These are phyloP conservation scores for Halichoeres trimaculatus DNA, from an alignment of 2,113 vertebrate genomes.

Conservation along the genomic window DNA sequence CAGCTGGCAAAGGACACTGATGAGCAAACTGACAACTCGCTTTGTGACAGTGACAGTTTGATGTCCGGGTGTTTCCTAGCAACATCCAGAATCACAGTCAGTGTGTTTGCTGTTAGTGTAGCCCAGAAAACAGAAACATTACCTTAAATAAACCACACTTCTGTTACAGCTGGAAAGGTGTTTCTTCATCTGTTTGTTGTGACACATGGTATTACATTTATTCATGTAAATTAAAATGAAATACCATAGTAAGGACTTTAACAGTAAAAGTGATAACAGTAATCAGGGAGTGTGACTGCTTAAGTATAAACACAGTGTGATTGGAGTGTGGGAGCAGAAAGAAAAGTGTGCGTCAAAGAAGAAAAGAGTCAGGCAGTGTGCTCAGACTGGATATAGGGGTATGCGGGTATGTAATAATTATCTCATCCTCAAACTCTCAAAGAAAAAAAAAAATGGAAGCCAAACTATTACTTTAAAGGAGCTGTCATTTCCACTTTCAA, in stretches of 20 bases:
- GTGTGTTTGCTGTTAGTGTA: conserved; percentile 3
- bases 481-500: conserved; percentile 13
- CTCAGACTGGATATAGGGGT: too few species aligned
- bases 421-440: too few species aligned
- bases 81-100: conserved; percentile 39
- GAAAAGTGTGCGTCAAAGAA: too few species aligned
- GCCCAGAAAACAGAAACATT: background rate
- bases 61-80: conserved; percentile 53
- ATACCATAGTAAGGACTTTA: too few species aligned
- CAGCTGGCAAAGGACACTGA: conserved; percentile 21
- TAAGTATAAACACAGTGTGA: too few species aligned
- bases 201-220: too few species aligned
- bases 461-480: background rate
- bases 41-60: conserved; percentile 33
- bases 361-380: too few species aligned
- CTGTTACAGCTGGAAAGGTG: background rate
- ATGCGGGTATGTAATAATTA: too few species aligned
- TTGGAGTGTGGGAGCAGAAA: too few species aligned
- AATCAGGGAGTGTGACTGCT: too few species aligned
- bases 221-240: too few species aligned
- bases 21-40: conserved; percentile 11
- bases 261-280: too few species aligned
- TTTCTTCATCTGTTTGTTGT: background rate
- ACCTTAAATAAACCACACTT: background rate
- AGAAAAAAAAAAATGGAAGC: background rate